Conservation (phyloP, 2,113 vertebrate species). For the Columba janthina region DNA sequence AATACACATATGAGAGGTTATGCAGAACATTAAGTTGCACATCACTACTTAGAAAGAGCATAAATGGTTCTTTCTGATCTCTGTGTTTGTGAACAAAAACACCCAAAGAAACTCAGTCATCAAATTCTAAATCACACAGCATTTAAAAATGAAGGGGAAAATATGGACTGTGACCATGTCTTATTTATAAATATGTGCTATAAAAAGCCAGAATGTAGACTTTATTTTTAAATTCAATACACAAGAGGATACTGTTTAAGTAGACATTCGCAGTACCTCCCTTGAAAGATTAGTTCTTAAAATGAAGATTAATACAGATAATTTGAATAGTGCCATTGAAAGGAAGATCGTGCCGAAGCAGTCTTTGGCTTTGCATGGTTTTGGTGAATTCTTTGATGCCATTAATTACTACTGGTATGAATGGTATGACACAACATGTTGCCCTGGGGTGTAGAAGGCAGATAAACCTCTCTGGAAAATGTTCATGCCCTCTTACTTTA, state of each 20-base stretch:
- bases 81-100: conserved; percentile 38
- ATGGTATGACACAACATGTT: accelerated
- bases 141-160: conserved; percentile 45
- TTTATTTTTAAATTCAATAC: conserved; percentile 56
- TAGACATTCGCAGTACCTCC: conserved; percentile 22
- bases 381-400: background rate
- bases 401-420: background rate
- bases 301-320: conserved; percentile 54
- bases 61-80: conserved; percentile 69
- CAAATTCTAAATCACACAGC: conserved; percentile 30
- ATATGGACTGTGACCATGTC: conserved; percentile 54
- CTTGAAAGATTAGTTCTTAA: conserved; percentile 64
- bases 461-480: background rate
- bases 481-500: background rate
- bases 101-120: background rate
- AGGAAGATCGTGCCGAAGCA: background rate
- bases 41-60: conserved; percentile 61
- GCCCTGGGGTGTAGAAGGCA: background rate
- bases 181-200: conserved; percentile 67
- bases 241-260: conserved; percentile 71
- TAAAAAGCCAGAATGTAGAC: conserved; percentile 24
- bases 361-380: background rate
- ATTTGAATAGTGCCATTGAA: conserved; percentile 62
- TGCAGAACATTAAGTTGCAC: conserved; percentile 26
- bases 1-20: background rate